Evolutionary conservation across 2,113 vertebrate species (phyloP).

Genomic region (Bubo bubo): DNA sequence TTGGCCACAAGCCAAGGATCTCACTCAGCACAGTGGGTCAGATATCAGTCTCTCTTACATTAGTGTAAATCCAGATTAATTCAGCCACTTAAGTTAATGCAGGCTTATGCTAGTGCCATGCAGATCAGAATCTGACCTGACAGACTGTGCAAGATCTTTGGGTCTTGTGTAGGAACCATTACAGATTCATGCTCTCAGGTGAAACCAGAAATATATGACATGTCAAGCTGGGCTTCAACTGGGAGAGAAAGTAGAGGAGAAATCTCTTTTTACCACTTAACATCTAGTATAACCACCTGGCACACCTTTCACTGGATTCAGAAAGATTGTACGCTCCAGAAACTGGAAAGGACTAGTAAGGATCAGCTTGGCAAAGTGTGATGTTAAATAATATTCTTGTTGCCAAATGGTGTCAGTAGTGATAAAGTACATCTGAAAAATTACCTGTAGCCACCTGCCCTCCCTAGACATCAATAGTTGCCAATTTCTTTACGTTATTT

Average conservation of each 20-base stretch:
- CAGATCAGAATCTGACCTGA: not conserved
- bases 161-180: not conserved
- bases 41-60: not conserved
- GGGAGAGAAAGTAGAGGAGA: not conserved
- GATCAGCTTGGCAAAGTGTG: not conserved
- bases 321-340: not conserved
- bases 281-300: not conserved
- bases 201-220: not conserved
- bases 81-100: conserved; percentile 14
- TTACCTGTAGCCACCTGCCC: conserved; percentile 34
- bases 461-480: not conserved
- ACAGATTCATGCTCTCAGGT: not conserved
- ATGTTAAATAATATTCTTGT: not conserved
- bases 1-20: conserved; percentile 7
- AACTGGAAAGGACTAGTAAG: not conserved
- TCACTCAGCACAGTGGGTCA: conserved; percentile 17
- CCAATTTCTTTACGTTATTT: conserved; percentile 15
- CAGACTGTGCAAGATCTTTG: not conserved
- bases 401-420: conserved; percentile 3
- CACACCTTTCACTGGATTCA: not conserved
- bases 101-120: not conserved
- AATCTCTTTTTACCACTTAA: not conserved
- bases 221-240: not conserved
- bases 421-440: conserved; percentile 51
- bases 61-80: conserved; percentile 40